Conservation (phyloP, 23 tunicate species). For the Ascidia mentula region DNA sequence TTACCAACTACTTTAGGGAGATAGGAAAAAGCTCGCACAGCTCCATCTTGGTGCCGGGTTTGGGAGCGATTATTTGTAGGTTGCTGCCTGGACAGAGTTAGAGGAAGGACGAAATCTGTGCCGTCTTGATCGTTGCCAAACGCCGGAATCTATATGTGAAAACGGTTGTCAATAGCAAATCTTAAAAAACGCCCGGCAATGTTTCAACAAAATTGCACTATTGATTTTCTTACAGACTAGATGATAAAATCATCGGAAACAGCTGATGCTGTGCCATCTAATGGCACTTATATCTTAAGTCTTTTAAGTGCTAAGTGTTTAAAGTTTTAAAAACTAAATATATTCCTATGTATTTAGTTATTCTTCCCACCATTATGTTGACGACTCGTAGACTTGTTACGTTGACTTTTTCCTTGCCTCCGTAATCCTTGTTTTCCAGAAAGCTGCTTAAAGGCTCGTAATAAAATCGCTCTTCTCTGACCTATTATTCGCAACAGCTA, state of each 20-base stretch:
- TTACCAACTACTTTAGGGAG: slow-evolving; percentile 56
- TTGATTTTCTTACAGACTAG: too few species aligned
- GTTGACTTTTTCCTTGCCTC: not conserved
- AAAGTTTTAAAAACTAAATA: too few species aligned
- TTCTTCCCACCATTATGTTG: slow-evolving; percentile 49
- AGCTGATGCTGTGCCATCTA: too few species aligned
- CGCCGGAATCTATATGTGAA: slow-evolving; percentile 22
- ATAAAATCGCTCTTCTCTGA: slow-evolving; percentile 56
- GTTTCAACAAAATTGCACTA: too few species aligned
- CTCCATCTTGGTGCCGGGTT: slow-evolving; percentile 23
- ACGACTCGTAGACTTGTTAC: slow-evolving; percentile 31
- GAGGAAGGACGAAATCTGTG: slow-evolving; percentile 25
- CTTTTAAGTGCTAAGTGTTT: not conserved
- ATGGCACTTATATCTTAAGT: not conserved
- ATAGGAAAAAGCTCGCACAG: slow-evolving; percentile 17
- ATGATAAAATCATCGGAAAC: too few species aligned
- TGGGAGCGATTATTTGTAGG: slow-evolving; percentile 36
- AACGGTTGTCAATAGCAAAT: too few species aligned
- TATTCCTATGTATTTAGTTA: too few species aligned
- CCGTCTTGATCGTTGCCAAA: slow-evolving; percentile 14
- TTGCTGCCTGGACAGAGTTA: slow-evolving; percentile 54
- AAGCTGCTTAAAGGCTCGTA: slow-evolving; percentile 71
- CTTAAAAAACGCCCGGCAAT: too few species aligned
- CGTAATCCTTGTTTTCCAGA: slow-evolving; percentile 28
- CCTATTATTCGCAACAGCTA: slow-evolving; percentile 21